Conservation (phyloP, 2,888 invertebrate genomes). For the Ryuthela nishihirai region DNA sequence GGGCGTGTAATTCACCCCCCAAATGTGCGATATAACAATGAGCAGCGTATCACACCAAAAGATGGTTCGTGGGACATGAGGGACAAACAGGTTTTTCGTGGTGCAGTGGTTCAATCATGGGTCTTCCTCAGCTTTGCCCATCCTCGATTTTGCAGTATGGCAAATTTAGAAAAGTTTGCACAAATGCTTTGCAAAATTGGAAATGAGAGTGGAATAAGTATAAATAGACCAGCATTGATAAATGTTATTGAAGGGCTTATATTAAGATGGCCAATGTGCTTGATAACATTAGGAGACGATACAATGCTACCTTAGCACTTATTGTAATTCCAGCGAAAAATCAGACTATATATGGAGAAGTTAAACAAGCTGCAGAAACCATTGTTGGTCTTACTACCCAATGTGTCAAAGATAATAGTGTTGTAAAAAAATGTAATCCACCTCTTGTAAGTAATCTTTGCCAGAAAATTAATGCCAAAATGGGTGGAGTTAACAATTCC, state of each 20-base stretch:
- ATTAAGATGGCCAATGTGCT: constrained; percentile 3
- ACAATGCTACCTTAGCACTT: constrained; percentile 14
- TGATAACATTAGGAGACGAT: neutral
- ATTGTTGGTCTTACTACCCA: constrained; percentile 53
- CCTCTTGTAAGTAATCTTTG: constrained; percentile 45
- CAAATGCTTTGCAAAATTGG: constrained; percentile 9
- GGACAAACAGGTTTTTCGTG: constrained; percentile 26
- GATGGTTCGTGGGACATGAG: constrained; percentile 39
- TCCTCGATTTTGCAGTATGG: constrained; percentile 4
- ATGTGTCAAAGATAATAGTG: constrained; percentile 54
- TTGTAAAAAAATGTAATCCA: constrained; percentile 40
- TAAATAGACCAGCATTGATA: constrained; percentile 2
- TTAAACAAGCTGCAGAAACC: constrained; percentile 46
- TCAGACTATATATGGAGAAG: constrained; percentile 21
- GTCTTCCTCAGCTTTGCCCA: constrained; percentile 20
- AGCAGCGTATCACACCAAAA: constrained; percentile 20
- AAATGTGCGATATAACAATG: constrained; percentile 24
- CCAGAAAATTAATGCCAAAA: constrained; percentile 48
- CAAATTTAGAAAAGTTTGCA: constrained; percentile 17
- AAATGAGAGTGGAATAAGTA: constrained; percentile 17
- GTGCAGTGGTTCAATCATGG: constrained; percentile 17
- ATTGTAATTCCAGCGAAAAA: constrained; percentile 11
- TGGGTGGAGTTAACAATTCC: constrained; percentile 48
- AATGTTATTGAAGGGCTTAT: constrained; percentile 4
- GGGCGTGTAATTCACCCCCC: constrained; percentile 38